phyloP scores from a whole-genome alignment of 2,797 vertebrate genomes.

The Typhlichthys eigenmanni region DNA sequence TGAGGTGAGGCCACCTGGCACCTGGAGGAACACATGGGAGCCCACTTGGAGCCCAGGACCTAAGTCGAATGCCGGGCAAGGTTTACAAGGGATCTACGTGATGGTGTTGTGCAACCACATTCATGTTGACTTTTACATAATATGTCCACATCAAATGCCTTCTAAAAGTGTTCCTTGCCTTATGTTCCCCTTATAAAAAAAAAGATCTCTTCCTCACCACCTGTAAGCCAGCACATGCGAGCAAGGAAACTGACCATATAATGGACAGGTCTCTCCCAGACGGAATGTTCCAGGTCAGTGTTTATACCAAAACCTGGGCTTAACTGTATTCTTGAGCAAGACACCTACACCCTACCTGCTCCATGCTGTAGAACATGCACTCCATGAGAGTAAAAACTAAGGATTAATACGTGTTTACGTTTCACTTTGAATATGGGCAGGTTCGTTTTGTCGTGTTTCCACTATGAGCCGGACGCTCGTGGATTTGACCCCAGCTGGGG shows the following conservation, averaged over 20 bases:
- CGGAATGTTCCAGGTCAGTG: no score
- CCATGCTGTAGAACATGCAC: no score
- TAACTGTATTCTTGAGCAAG: no score
- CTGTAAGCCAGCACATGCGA: conserved; percentile 13
- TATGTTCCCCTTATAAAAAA: conserved; percentile 18
- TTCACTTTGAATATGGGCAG: no score
- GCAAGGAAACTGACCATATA: conserved; percentile 2
- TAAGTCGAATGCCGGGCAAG: conserved; percentile 45
- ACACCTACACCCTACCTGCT: no score
- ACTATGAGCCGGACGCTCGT: no score
- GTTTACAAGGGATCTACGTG: conserved; percentile 28
- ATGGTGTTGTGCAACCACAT: conserved; percentile 47
- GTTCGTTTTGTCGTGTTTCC: no score
- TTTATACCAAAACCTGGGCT: no score
- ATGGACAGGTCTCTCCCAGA: no score
- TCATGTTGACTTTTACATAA: conserved; percentile 35
- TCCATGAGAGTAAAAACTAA: no score
- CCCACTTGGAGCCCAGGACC: conserved; percentile 32
- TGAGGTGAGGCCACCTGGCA: conserved; percentile 62
- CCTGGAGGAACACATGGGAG: conserved; percentile 58
- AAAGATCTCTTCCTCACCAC: conserved; percentile 28
- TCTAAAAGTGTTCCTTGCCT: conserved; percentile 8
- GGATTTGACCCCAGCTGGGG: no score
- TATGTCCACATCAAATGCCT: conserved; percentile 25
- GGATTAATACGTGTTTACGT: no score